These are phyloP conservation scores for Drosophila demipolita DNA, from an alignment of 2,888 invertebrate species.

Conservation along the genomic window DNA sequence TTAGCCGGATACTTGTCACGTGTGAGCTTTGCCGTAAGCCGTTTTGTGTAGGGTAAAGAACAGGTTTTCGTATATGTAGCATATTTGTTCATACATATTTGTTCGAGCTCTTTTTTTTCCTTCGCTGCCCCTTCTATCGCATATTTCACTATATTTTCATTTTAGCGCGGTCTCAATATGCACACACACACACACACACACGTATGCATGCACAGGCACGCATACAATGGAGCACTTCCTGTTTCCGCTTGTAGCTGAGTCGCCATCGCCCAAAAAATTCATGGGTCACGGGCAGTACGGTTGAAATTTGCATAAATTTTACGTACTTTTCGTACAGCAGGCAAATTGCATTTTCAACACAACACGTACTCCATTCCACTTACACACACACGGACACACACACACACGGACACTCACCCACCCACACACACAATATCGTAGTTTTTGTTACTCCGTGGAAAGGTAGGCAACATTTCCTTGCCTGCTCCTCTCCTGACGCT, in stretches of 20 bases:
- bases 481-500: slow-evolving; percentile 14
- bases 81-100: slow-evolving; percentile 18
- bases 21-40: background rate
- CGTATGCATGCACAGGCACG: slow-evolving; percentile 17
- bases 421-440: slow-evolving; percentile 42
- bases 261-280: slow-evolving; percentile 40
- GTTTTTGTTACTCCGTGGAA: slow-evolving; percentile 56
- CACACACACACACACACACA: slow-evolving; percentile 20
- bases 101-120: slow-evolving; percentile 6
- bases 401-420: background rate
- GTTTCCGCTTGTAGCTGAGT: slow-evolving; percentile 71
- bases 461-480: slow-evolving; percentile 73
- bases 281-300: slow-evolving; percentile 49
- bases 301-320: slow-evolving; percentile 77
- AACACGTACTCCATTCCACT: slow-evolving; percentile 79
- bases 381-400: slow-evolving; percentile 23
- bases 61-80: slow-evolving; percentile 23
- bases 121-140: slow-evolving; percentile 44
- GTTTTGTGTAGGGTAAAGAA: slow-evolving; percentile 14
- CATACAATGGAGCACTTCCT: slow-evolving; percentile 75
- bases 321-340: slow-evolving; percentile 79
- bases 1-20: background rate
- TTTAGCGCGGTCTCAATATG: slow-evolving; percentile 63
- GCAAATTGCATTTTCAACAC: slow-evolving; percentile 80
- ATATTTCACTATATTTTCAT: slow-evolving; percentile 77